Evolutionary conservation across 1,140 invertebrate species (phyloP).

Genomic region (Nixonia krombeini): DNA sequence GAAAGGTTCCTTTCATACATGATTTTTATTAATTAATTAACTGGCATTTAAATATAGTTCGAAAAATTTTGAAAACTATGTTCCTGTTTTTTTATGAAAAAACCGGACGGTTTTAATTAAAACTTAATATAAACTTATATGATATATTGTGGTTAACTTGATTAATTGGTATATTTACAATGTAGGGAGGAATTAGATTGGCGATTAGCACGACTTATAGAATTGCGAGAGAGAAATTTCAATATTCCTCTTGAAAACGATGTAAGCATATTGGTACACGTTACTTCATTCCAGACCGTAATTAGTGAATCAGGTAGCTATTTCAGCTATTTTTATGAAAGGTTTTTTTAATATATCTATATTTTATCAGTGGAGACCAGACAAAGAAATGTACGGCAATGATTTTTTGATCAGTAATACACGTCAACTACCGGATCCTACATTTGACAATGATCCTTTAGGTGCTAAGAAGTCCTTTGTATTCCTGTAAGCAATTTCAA

Average conservation of each 20-base stretch:
- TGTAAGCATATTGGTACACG: not conserved
- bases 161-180: not conserved
- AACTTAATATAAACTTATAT: too few relatives aligned
- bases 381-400: slow-evolving; percentile 26
- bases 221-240: slow-evolving; percentile 23
- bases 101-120: too few relatives aligned
- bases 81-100: too few relatives aligned
- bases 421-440: slow-evolving; percentile 12
- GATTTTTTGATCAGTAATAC: slow-evolving; percentile 6
- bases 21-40: too few relatives aligned
- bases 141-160: too few relatives aligned
- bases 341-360: not conserved
- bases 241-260: slow-evolving; percentile 9
- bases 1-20: too few relatives aligned
- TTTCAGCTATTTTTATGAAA: too few relatives aligned
- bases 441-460: slow-evolving; percentile 8
- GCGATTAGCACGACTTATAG: slow-evolving; percentile 10
- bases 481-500: slow-evolving; percentile 2
- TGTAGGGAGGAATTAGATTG: not conserved
- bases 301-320: too few relatives aligned
- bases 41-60: too few relatives aligned
- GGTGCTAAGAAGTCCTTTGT: not conserved
- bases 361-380: slow-evolving; percentile 33
- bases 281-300: too few relatives aligned
- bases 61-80: too few relatives aligned